Base-by-base conservation (phyloP, 2,113 vertebrate species). In the Podocnemis expansa region DNA sequence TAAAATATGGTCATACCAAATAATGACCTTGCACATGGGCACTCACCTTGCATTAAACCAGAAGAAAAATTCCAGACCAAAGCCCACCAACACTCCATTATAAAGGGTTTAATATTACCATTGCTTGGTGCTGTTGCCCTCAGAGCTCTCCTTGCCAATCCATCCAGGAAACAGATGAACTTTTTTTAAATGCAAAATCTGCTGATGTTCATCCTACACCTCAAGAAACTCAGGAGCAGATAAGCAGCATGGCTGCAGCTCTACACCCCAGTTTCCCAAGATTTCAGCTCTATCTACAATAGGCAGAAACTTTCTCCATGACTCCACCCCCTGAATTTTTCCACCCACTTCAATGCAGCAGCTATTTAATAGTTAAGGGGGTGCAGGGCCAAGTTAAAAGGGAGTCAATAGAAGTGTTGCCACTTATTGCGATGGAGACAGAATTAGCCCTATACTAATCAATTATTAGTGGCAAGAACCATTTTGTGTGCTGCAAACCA, bases 111-210 rank as follows among this genome's bases (percentile, higher is more conserved):
- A n/a, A 82, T 84, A 41, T 84, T 92, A 4, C 51, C 78, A 58
- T 21, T 96, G 63, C 24, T 31, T 78, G 8, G 45, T 84, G 12
- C 27, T 58, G 22, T 80, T 12, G 4, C 47, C 14, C 38, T 84
- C 45, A 54, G 78, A 80, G 58, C 1, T 86, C 4, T 58, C 56
- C 93, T 94, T 86, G 93, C 95, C 87, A 75, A 58, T 89, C 67
- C 84, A 41, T 4, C 6, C 93, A 93, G 60, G 47, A 79, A 93
- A 60, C 58, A 90, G 75, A 84, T 88, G 78, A 92, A 84, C 93
- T 95, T 13, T 73, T 8, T 93, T n/a, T 82, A 82, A 90, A 96
- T 52, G 67, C 67, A 94, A 89, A 94, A 96, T 92, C 56, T 88
- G 75, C 78, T 73, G 3, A 22, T 21, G 17, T 43, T 86, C 93